Conservation (phyloP, 2,113 vertebrate genomes). For the Phylloscopus whistleri region DNA sequence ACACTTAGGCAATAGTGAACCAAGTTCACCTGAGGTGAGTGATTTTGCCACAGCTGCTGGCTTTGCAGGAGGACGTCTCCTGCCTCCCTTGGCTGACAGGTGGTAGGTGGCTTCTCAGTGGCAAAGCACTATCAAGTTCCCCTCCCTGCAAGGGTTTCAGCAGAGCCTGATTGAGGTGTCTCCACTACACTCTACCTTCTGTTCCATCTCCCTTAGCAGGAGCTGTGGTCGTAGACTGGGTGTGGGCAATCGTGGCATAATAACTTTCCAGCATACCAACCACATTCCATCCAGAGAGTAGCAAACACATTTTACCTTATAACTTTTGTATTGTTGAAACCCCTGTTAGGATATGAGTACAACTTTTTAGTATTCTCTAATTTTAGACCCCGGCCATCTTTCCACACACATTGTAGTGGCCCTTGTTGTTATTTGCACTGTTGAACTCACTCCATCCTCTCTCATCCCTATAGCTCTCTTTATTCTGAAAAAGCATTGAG, state of each 20-base stretch:
- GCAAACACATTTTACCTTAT: too few species aligned
- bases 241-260: neutral
- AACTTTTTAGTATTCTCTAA: neutral
- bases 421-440: neutral
- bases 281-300: too few species aligned
- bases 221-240: neutral
- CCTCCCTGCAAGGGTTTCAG: neutral
- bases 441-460: neutral
- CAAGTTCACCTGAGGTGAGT: neutral
- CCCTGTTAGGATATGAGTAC: neutral
- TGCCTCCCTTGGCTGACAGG: neutral
- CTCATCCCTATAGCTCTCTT: rapidly evolving
- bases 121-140: rapidly evolving
- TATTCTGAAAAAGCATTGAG: neutral
- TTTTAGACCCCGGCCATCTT: neutral
- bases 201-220: neutral
- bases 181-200: rapidly evolving
- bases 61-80: neutral
- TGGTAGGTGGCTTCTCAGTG: rapidly evolving
- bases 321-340: neutral
- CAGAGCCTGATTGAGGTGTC: neutral
- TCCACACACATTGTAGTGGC: neutral
- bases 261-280: neutral
- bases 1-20: neutral
- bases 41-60: neutral